Base-by-base conservation (phyloP, 2,797 vertebrate genomes). In the Craterocephalus amniculus region DNA sequence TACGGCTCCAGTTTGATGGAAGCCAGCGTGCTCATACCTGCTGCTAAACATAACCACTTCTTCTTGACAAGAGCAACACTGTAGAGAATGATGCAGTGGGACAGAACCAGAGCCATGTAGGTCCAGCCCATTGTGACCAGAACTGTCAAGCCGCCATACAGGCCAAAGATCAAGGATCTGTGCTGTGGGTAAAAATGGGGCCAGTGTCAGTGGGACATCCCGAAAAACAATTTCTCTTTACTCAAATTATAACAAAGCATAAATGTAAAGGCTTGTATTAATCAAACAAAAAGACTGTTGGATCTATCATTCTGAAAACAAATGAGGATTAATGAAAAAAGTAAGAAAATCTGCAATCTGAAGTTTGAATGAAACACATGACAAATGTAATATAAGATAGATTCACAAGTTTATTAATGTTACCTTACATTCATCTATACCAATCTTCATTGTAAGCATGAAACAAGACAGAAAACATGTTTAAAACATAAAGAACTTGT, bases 1-100 rank as follows among this genome's bases (percentile, higher is more conserved):
- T 97, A 96, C 0, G 97, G 97, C 62, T 99, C 97, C 90, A 97
- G 70, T 88, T 98, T 99, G 91, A 99, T 95, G 40, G 97, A 97
- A 18, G 96, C 96, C 0, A 99, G 92, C 40, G 96, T 96, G 84
- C 92, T 90, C 48, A 99, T 92, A 20, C 98, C 97, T 0, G 96
- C 95, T 3, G 88, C 78, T 0, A 97, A 96, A 74, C 96, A 97
- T 75, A 99, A 87, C 96, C 96, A 98, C 76, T 94, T 96, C 87
- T 91, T 95, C 84, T 98, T 98, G 45, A 94, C 71, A 57, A 98
- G 79, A 0, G 96, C 96, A 1, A 96, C 82, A 0, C 94, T 95
- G 88, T 98, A 99, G 83, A 99, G 93, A 18, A 97, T 34, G 62
- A 97, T 27, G 78, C 98, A 99, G 85, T 99, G 97, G 67, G 96